A percentile compares a stretch with the other conserved stretches of the same genome.
These are phyloP conservation scores for Leptinotarsa tumamoca DNA, from an alignment of 2,888 invertebrate species.

Conservation along the genomic window DNA sequence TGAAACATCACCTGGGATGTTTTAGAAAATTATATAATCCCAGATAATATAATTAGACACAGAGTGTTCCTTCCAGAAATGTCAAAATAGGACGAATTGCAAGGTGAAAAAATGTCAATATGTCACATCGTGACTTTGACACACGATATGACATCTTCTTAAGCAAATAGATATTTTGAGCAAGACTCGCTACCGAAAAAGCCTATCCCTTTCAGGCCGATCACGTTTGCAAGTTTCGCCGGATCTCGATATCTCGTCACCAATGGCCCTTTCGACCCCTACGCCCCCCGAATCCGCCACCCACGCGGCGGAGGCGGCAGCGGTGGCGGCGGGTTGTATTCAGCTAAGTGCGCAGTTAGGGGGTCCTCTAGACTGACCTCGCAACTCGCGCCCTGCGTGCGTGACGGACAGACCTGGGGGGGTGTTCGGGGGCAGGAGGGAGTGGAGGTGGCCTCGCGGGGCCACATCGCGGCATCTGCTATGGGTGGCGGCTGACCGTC, in stretches of 20 bases:
- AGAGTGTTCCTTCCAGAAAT: too few species aligned
- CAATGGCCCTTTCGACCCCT: constrained; percentile 6
- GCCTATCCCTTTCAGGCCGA: background rate
- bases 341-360: constrained; percentile 29
- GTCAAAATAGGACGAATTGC: too few species aligned
- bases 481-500: constrained; percentile 50
- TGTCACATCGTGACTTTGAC: too few species aligned
- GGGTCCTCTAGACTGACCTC: constrained; percentile 42
- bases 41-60: too few species aligned
- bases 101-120: too few species aligned
- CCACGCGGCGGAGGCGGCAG: constrained; percentile 10
- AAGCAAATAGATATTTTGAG: background rate
- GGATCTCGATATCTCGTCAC: constrained; percentile 8
- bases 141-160: too few species aligned
- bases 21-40: too few species aligned
- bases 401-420: constrained; percentile 51
- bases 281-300: constrained; percentile 4
- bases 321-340: constrained; percentile 3
- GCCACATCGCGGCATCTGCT: constrained; percentile 48
- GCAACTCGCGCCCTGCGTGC: constrained; percentile 49
- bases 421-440: constrained; percentile 22
- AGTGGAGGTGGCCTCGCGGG: constrained; percentile 40
- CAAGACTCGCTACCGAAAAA: background rate
- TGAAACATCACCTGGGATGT: too few species aligned
- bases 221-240: constrained; percentile 1